Base-by-base conservation (phyloP, 2,113 vertebrate genomes). In the Cavia porcellus region DNA sequence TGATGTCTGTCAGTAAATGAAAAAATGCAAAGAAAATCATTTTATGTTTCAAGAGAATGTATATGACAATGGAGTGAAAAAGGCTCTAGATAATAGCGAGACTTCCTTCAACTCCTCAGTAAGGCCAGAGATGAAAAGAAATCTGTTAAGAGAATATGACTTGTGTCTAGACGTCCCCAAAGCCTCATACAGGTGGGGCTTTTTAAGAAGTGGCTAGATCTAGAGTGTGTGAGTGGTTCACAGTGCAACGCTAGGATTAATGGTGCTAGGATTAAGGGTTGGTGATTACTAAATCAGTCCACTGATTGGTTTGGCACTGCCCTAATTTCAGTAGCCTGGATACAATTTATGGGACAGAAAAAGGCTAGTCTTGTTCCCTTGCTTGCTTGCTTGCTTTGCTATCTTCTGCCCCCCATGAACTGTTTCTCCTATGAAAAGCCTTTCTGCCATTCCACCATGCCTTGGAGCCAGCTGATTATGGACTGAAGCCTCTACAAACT, bases 1-100 rank as follows among this genome's bases (percentile, higher is more conserved):
- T 91, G 24, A 96, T 87, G 77, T 85, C 64, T 75, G 22, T 85
- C 30, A 82, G 50, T 42, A 66, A 45, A 52, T 88, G 61, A 75
- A 68, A 86, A 95, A 84, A 96, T 91, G 59, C 47, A 87, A 82
- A 74, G 50, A 84, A 94, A 92, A 82, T 94, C 35, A 77, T 95
- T 96, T 89, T 94, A 75, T 92, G 81, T 70, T 70, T 70, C 66
- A 84, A 86, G 19, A 61, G 57, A 87, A 92, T 90, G 61, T 83
- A 90, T 80, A 83, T 47, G 79, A 64, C 15, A 89, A 80, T 68
- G 61, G 30, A 61, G 72, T 88, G 30, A 90, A 70, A 25, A 96
- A 92, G 70, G 22, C 32, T 45, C 61, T 84, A 83, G 38, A 86
- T 59, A 96, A 83, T 19, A 86, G 35, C 13, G 75, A 94, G 55